These are phyloP conservation scores for Turritopsis rubra DNA, from an alignment of 30 jellyfish, hydroid and myxozoan species.

Conservation along the genomic window DNA sequence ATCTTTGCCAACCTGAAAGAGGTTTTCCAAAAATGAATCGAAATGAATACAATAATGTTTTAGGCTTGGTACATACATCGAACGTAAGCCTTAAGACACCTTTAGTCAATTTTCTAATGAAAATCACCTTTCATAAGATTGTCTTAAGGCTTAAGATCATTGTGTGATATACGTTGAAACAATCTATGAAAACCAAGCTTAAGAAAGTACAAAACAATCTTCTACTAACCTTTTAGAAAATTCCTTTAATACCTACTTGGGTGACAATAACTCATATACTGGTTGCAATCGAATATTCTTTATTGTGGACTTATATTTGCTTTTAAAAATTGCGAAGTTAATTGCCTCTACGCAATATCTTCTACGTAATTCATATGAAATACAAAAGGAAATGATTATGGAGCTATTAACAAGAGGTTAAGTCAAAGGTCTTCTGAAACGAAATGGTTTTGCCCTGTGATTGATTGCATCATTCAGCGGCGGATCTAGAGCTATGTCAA, in stretches of 20 bases:
- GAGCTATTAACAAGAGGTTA: not conserved
- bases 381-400: not conserved
- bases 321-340: not conserved
- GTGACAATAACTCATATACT: not conserved
- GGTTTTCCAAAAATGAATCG: too few relatives aligned
- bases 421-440: not conserved
- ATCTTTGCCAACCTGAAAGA: too few relatives aligned
- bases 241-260: not conserved
- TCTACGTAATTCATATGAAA: not conserved
- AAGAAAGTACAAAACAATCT: too few relatives aligned
- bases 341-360: not conserved
- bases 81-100: too few relatives aligned
- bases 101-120: too few relatives aligned
- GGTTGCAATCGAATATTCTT: not conserved
- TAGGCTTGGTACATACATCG: too few relatives aligned
- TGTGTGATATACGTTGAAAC: too few relatives aligned
- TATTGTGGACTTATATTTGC: not conserved
- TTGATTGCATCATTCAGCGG: not conserved
- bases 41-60: too few relatives aligned
- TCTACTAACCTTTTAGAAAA: too few relatives aligned
- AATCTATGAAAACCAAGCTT: too few relatives aligned
- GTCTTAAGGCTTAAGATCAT: too few relatives aligned
- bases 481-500: not conserved
- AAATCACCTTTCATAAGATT: too few relatives aligned
- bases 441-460: not conserved